Evolutionary conservation across 2,888 invertebrate species (phyloP).

Genomic region (Tuberolachnus salignus): DNA sequence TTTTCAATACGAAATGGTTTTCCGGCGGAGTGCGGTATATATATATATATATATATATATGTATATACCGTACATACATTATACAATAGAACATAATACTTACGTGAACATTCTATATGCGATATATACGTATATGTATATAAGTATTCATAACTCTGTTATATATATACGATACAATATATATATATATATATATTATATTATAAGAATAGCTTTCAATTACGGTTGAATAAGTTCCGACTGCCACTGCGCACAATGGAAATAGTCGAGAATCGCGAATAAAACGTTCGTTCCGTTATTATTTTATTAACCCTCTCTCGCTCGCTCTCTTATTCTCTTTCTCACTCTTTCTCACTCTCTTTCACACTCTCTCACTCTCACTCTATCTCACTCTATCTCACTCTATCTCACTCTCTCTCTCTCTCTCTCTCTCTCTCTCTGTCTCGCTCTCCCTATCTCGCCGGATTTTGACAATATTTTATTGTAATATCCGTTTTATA

Average conservation of each 20-base stretch:
- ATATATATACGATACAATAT: neutral
- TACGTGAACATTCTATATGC: neutral
- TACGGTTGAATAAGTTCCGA: slow-evolving; percentile 12
- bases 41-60: too few species aligned
- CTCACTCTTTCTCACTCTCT: too few species aligned
- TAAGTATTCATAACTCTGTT: slow-evolving; percentile 3
- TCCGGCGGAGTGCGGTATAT: too few species aligned
- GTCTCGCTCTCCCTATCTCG: too few species aligned
- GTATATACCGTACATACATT: too few species aligned
- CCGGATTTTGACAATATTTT: too few species aligned
- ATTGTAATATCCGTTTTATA: too few species aligned
- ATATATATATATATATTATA: neutral
- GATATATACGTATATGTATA: neutral
- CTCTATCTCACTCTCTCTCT: too few species aligned
- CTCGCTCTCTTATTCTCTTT: too few species aligned
- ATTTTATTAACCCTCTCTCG: neutral
- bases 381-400: too few species aligned
- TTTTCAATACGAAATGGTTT: too few species aligned
- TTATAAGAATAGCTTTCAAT: slow-evolving; percentile 12
- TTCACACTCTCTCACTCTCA: too few species aligned
- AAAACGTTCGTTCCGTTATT: neutral
- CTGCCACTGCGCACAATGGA: slow-evolving; percentile 6
- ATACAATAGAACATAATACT: neutral
- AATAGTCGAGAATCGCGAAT: neutral
- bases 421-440: neutral